phyloP scores from a whole-genome alignment of 2,797 vertebrate species.

The Oreortyx pictus region DNA sequence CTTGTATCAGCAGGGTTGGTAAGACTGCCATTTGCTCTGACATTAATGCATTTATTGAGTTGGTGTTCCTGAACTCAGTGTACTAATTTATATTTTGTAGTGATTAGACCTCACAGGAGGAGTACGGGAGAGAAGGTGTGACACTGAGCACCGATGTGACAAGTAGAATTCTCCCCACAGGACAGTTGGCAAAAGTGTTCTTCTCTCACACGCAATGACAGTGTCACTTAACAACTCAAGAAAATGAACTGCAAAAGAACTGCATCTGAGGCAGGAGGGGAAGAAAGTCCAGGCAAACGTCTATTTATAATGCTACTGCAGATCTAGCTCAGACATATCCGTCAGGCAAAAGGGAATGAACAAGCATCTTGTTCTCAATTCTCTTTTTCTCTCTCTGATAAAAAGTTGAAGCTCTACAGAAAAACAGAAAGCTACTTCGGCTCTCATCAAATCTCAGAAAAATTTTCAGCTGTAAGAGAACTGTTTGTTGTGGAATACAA shows the following conservation, averaged over 20 bases:
- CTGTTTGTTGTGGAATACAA: background rate
- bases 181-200: background rate
- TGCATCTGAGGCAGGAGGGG: background rate
- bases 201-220: background rate
- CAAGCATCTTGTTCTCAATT: background rate
- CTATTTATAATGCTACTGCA: background rate
- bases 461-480: conserved; percentile 3
- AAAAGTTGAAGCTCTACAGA: conserved; percentile 2
- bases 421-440: conserved; percentile 17
- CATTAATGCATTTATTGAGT: conserved; percentile 47
- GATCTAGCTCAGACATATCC: background rate
- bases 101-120: conserved; percentile 24
- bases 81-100: conserved; percentile 41
- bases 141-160: conserved; percentile 34
- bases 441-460: conserved; percentile 30
- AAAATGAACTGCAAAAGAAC: conserved; percentile 17
- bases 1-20: conserved; percentile 40
- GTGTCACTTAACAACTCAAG: background rate
- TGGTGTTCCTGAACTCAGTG: conserved; percentile 28
- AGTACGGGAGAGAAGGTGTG: background rate
- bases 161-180: background rate
- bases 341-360: background rate
- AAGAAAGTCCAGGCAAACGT: conserved; percentile 5
- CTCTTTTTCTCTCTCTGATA: background rate
- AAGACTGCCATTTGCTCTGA: conserved; percentile 28